Evolutionary conservation across 2,888 invertebrate genomes (phyloP).

Genomic region (Artemia sinica): DNA sequence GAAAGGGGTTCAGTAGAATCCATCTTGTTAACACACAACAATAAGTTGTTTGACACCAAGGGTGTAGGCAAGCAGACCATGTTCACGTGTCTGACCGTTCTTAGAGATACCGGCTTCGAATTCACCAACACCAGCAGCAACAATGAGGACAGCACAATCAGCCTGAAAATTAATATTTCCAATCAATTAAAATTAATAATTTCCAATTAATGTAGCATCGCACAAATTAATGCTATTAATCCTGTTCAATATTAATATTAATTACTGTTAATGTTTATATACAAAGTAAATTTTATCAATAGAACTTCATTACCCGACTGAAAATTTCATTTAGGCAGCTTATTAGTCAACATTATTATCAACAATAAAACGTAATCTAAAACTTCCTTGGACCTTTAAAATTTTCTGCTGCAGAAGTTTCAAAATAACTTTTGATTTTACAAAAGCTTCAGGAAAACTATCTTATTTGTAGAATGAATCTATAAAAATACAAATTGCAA

Average conservation of each 20-base stretch:
- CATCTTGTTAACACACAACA: constrained; percentile 99
- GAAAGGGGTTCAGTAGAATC: constrained; percentile 96
- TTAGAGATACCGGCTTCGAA: constrained; percentile 99
- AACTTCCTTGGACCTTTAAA: too few species aligned
- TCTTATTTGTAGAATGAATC: too few species aligned
- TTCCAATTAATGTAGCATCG: background rate
- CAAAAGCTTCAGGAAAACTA: too few species aligned
- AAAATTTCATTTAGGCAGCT: too few species aligned
- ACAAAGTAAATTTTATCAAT: background rate
- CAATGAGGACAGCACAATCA: constrained; percentile 95
- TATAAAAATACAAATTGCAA: too few species aligned
- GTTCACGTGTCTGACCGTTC: constrained; percentile 98
- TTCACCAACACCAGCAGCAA: constrained; percentile 97
- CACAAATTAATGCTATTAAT: background rate
- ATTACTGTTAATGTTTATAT: too few species aligned
- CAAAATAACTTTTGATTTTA: too few species aligned
- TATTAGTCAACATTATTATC: too few species aligned
- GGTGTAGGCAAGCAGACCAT: constrained; percentile 92
- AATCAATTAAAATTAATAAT: constrained; percentile 19
- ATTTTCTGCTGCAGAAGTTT: too few species aligned
- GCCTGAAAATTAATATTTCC: constrained; percentile 43
- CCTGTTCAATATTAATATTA: background rate
- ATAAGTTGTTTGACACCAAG: constrained; percentile 97
- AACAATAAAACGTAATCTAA: too few species aligned
- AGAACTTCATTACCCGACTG: too few species aligned